A percentile compares a stretch with the other conserved stretches of the same genome.
These are phyloP conservation scores for Sclerurus mexicanus DNA, from an alignment of 2,113 vertebrate genomes.

Conservation along the genomic window DNA sequence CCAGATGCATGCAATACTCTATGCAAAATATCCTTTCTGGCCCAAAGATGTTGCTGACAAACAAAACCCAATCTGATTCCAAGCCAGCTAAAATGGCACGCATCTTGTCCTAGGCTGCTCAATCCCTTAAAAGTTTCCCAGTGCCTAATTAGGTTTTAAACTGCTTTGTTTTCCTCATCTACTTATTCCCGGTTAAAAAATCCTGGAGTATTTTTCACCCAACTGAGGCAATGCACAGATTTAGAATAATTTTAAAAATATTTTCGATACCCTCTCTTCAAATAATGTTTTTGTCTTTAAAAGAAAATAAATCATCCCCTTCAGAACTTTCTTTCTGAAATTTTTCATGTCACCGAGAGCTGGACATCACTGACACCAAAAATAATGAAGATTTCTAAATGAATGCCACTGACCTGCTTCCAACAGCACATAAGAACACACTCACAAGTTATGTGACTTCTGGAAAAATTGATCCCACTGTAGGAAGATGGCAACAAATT, in stretches of 20 bases:
- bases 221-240: background rate
- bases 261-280: background rate
- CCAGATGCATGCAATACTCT: background rate
- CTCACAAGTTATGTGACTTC: background rate
- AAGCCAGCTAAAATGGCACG: background rate
- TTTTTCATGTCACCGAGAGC: background rate
- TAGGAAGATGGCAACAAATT: background rate
- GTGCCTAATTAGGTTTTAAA: background rate
- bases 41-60: background rate
- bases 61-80: background rate
- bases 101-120: background rate
- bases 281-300: background rate
- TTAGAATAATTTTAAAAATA: background rate
- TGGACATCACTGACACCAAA: background rate
- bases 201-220: background rate
- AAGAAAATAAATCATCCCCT: background rate
- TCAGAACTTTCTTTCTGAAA: background rate
- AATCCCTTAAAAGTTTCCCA: background rate
- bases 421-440: background rate
- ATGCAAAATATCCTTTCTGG: background rate
- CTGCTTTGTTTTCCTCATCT: background rate
- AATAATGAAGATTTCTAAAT: background rate
- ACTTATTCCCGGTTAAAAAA: background rate
- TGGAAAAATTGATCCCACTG: background rate
- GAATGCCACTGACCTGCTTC: background rate